Evolutionary conservation across 2,797 vertebrate genomes (phyloP), one percentile per base, ranked within the genome.

Genomic region (Sus cebifrons): DNA sequence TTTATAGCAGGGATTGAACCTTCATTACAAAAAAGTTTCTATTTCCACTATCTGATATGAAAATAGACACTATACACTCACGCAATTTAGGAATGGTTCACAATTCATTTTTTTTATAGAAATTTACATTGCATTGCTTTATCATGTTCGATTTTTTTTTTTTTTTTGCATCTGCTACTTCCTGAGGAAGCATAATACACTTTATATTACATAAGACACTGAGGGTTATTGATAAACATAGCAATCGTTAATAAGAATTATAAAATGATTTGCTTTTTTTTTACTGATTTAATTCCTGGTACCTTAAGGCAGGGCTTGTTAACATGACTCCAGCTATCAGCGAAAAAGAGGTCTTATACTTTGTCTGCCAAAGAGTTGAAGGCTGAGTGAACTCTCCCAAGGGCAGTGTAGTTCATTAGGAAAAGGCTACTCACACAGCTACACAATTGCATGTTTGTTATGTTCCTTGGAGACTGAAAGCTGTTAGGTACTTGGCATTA

Each of bases 401-500:
- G 79, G 75, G 70, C 73, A 62, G 1, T 70, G 32, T 13, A 86
- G 79, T 87, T 93, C 78, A 36, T 96, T 78, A 95, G 93, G 71
- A 82, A 93, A 91, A 94, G 70, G 68, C 81, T 52, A 36, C 12
- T 67, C 52, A 65, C 18, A 36, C 16, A 78, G 83, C 67, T 85
- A 32, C 58, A 92, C 75, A 64, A 71, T 78, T 88, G 62, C 27
- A 8, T 56, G 60, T 70, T 97, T 97, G 91, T 96, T 90, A 86
- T 49, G 40, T 71, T 89, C 86, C 94, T 79, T 44, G 40, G 81
- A 94, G 94, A 94, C 1, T 85, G 73, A 93, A 93, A 94, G 36
- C 75, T 75, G 56, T 83, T 88, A 97, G 84, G 83, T 90, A 94
- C 82, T 82, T 83, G 49, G 25, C 64, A 83, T 97, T 95, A 93